Evolutionary conservation across 53 echinoderm and acorn worm species (phyloP).

Genomic region (Actinopyga echinites): DNA sequence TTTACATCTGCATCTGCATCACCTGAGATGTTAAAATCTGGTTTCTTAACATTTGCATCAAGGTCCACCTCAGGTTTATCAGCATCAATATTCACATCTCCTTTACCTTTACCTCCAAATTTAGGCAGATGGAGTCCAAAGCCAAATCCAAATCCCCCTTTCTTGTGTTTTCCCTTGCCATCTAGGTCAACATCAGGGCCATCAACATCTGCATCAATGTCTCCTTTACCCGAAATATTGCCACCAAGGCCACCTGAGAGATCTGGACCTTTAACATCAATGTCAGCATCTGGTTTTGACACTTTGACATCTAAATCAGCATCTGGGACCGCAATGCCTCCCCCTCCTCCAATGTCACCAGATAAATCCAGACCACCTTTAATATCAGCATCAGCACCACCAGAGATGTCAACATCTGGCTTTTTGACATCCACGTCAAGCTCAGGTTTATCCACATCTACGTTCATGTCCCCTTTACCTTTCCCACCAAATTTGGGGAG

Average conservation of each 20-base stretch:
- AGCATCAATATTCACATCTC: slow-evolving; percentile 37
- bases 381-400: no score
- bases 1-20: slow-evolving; percentile 52
- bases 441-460: slow-evolving; percentile 50
- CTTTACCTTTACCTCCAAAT: slow-evolving; percentile 49
- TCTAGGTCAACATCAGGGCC: slow-evolving; percentile 5
- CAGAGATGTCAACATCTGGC: slow-evolving; percentile 26
- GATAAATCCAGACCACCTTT: slow-evolving; percentile 1
- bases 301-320: no score
- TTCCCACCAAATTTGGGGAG: slow-evolving; percentile 32
- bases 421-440: slow-evolving; percentile 44
- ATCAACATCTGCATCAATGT: slow-evolving; percentile 2
- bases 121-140: slow-evolving; percentile 22
- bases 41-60: slow-evolving; percentile 3
- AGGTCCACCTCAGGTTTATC: slow-evolving; percentile 35
- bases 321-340: no score
- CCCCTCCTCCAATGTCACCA: no score
- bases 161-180: slow-evolving; percentile 47
- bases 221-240: not conserved
- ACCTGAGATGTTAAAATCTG: slow-evolving; percentile 48
- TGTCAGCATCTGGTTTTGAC: no score
- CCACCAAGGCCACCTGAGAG: slow-evolving; percentile 20
- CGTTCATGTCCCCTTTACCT: slow-evolving; percentile 40
- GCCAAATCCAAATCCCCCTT: slow-evolving; percentile 69
- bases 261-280: no score